Base-by-base conservation (phyloP, 2,888 invertebrate genomes). In the Pemphredon lugubris region DNA sequence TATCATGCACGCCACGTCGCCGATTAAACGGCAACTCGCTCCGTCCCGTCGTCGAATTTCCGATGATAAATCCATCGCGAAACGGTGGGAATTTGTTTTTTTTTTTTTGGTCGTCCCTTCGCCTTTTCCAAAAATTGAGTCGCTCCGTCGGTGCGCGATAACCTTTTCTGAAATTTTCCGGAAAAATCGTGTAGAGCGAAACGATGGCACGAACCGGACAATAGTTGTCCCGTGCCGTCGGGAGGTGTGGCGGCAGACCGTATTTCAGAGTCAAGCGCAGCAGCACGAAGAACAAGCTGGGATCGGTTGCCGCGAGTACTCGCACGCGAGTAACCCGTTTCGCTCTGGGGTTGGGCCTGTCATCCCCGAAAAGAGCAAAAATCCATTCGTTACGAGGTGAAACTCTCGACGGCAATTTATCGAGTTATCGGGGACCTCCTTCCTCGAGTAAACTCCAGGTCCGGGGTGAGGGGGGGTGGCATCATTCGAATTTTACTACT, bases 181-280 rank as follows among this genome's bases (percentile, higher is more conserved):
- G 40, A 37, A 37, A 37, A 53, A 39, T 53, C 18, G 37, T 3
- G 50, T 14, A 5, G 20, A 14, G 37, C 37, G 11, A 34, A 6
- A n/a, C n/a, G n/a, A n/a, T 18, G 37, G 20, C 11, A 6, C 18
- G 26, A 7, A n/a, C 5, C 20, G 81, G 86, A 86, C 87, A 87
- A 86, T 84, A 84, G 83, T 85, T 85, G 73, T 65, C 54, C 84
- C 40, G 78, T 74, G 2, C 0, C 5, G 26, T 76, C 80, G 83
- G 84, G 82, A 86, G 88, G 87, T 87, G 87, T 88, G 88, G 87
- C 79, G 81, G 79, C 58, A 75, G 70, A 73, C 79, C 84, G 84
- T 88, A 87, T 87, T 87, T 88, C 85, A 87, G 77, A 88, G 88
- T 87, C 88, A 87, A 83, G 79, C 83, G 84, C 88, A 88, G 87